Evolutionary conservation across 2,797 vertebrate species (phyloP).

Genomic region (Mormyrus hasselquistii): DNA sequence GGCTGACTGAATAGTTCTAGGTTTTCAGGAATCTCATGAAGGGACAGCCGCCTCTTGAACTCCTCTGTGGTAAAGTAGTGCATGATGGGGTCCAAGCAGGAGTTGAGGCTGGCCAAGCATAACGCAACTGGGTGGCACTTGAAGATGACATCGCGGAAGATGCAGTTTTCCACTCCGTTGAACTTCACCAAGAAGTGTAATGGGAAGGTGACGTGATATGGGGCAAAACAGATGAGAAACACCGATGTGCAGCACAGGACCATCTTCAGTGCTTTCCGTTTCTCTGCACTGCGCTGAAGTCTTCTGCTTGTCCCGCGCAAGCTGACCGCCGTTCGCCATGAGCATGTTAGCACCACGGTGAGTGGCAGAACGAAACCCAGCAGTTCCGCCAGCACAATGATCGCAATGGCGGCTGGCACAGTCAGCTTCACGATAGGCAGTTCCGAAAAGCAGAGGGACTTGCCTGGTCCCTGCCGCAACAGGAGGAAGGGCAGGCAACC

Average conservation of each 20-base stretch:
- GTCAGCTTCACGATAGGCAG: slow-evolving; percentile 64
- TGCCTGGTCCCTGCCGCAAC: slow-evolving; percentile 50
- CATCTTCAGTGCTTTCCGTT: slow-evolving; percentile 83
- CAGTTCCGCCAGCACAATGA: slow-evolving; percentile 71
- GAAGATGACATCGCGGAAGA: slow-evolving; percentile 53
- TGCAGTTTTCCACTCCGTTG: slow-evolving; percentile 44
- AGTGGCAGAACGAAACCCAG: slow-evolving; percentile 80
- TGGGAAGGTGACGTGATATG: slow-evolving; percentile 88
- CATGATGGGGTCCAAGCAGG: slow-evolving; percentile 84
- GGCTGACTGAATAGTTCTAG: neutral
- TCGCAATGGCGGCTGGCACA: slow-evolving; percentile 44
- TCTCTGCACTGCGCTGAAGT: slow-evolving; percentile 77
- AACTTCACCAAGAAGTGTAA: slow-evolving; percentile 82
- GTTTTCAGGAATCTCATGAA: neutral
- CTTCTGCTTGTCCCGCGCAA: slow-evolving; percentile 56
- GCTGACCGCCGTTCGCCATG: slow-evolving; percentile 74
- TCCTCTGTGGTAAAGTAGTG: slow-evolving; percentile 94
- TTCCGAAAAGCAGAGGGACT: slow-evolving; percentile 72
- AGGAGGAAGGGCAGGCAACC: slow-evolving; percentile 80
- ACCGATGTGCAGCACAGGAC: slow-evolving; percentile 81
- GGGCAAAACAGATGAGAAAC: slow-evolving; percentile 85
- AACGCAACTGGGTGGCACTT: slow-evolving; percentile 74
- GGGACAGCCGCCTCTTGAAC: slow-evolving; percentile 77
- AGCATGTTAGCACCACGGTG: slow-evolving; percentile 71
- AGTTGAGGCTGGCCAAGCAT: slow-evolving; percentile 90